phyloP scores from a whole-genome alignment of 2,888 invertebrate genomes.

The Serripes groenlandicus region DNA sequence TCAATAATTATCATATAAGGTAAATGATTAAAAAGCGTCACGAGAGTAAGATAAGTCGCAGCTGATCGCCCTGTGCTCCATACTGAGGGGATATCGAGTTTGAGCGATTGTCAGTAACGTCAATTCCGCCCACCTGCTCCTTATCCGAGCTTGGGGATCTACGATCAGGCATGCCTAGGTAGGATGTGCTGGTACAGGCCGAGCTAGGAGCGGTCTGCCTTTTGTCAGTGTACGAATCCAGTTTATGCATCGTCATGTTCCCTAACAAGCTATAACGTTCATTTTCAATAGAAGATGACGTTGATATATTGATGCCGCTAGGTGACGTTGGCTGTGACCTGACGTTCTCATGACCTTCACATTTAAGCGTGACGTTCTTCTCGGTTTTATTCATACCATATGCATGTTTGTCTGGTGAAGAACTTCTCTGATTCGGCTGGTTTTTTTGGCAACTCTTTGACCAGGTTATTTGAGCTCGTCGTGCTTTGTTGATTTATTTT shows the following conservation, averaged over 20 bases:
- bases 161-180: not conserved
- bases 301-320: slow-evolving; percentile 19
- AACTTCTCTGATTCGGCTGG: not conserved
- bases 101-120: not conserved
- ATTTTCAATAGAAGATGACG: slow-evolving; percentile 49
- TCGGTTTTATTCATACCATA: not conserved
- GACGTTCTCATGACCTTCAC: not conserved
- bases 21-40: not conserved
- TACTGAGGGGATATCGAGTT: not conserved
- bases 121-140: not conserved
- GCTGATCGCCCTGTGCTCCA: slow-evolving; percentile 1
- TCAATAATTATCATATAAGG: too few relatives aligned
- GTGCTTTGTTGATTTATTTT: slow-evolving; percentile 7
- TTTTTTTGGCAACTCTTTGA: not conserved
- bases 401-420: not conserved
- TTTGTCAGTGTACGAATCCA: not conserved
- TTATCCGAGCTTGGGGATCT: not conserved
- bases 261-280: slow-evolving; percentile 34
- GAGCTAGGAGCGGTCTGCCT: too few relatives aligned
- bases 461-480: not conserved
- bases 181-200: not conserved
- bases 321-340: slow-evolving; percentile 19
- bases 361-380: not conserved
- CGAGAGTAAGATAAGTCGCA: slow-evolving; percentile 3
- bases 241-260: not conserved